Conservation (phyloP, 2,888 invertebrate species). For the Metalampra italica region DNA sequence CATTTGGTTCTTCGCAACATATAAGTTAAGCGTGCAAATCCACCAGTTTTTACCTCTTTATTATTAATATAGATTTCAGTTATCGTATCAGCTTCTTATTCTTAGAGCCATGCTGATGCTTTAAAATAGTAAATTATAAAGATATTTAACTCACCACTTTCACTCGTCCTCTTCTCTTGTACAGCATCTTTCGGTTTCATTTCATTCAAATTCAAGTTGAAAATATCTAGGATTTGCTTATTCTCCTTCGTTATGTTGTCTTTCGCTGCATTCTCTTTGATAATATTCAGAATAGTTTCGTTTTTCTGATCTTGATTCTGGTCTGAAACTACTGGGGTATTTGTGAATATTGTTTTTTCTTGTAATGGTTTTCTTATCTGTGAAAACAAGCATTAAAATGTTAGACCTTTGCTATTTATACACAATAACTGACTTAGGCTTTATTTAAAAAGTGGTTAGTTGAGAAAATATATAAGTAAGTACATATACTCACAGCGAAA, state of each 20-base stretch:
- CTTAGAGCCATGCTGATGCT: no score
- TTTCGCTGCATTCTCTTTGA: not conserved
- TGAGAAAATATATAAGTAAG: no score
- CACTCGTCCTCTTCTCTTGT: slow-evolving; percentile 7
- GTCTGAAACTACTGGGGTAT: slow-evolving; percentile 11
- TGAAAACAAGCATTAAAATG: slow-evolving; percentile 11
- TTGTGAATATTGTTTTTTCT: slow-evolving; percentile 35
- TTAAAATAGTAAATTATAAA: no score
- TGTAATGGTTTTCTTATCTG: slow-evolving; percentile 56
- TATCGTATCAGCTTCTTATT: no score
- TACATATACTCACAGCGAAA: slow-evolving; percentile 66
- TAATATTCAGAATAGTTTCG: not conserved
- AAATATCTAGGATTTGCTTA: slow-evolving; percentile 28
- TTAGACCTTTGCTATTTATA: no score
- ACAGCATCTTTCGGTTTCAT: slow-evolving; percentile 18
- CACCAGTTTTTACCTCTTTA: no score
- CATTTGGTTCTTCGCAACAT: no score
- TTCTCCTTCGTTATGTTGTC: slow-evolving; percentile 17
- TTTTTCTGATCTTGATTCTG: slow-evolving; percentile 5
- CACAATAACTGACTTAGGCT: no score
- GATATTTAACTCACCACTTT: not conserved
- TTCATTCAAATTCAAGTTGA: slow-evolving; percentile 14
- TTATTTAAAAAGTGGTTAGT: no score
- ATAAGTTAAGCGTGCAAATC: no score
- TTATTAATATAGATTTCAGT: no score